Conservation (phyloP, 1,140 invertebrate species). For the Saccostrea cuccullata region DNA sequence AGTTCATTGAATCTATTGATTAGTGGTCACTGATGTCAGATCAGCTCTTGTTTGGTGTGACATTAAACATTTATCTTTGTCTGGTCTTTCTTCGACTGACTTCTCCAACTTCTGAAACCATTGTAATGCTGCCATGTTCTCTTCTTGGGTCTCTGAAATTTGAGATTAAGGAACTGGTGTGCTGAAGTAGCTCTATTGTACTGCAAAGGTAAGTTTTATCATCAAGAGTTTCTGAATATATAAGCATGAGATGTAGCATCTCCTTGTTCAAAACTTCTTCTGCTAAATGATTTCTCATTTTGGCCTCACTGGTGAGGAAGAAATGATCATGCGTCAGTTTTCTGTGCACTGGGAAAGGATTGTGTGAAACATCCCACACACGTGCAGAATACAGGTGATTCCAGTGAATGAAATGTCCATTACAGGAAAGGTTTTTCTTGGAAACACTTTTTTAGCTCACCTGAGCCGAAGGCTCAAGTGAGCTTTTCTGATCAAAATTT, state of each 20-base stretch:
- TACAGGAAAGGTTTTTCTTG: conserved; percentile 37
- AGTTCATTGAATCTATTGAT: conserved; percentile 38
- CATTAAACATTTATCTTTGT: conserved; percentile 46
- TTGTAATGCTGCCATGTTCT: not conserved
- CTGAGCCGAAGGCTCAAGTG: too few relatives aligned
- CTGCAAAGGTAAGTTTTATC: conserved; percentile 4
- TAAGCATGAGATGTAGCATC: conserved; percentile 48
- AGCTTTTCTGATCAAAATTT: too few relatives aligned
- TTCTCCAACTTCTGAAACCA: conserved; percentile 44
- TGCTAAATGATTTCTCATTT: too few relatives aligned
- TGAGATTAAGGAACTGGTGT: conserved; percentile 44
- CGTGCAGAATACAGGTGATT: conserved; percentile 47
- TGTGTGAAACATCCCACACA: conserved; percentile 48
- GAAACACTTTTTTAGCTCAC: too few relatives aligned
- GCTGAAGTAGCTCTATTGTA: conserved; percentile 45
- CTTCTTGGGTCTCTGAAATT: conserved; percentile 51
- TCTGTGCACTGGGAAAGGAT: conserved; percentile 48
- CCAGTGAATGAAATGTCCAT: conserved; percentile 46
- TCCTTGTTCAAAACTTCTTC: too few relatives aligned
- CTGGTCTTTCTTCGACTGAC: not conserved
- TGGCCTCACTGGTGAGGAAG: conserved; percentile 35
- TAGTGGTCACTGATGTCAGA: conserved; percentile 47
- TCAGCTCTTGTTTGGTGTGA: conserved; percentile 52
- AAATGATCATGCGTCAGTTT: conserved; percentile 58
- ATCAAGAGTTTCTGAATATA: not conserved